Base-by-base conservation (phyloP, 2,888 invertebrate species). In the Lampropteryx suffumata region DNA sequence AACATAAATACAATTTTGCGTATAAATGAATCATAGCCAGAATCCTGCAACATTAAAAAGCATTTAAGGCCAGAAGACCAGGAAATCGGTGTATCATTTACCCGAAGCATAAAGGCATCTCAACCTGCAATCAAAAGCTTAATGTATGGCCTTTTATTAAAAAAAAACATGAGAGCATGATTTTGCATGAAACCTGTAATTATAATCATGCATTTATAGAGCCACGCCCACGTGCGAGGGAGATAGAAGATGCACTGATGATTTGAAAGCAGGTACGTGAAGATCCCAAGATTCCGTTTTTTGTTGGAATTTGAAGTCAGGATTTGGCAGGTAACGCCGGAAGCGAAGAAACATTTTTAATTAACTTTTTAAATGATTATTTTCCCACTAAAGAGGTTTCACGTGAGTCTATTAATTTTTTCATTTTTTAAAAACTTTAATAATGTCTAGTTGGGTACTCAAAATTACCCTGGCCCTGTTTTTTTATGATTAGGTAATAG, bases 201-300 rank as follows among this genome's bases (percentile, higher is more conserved):
- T 55, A 58, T 53, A 52, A 57, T 52, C 54, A 56, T 57, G 51
- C 51, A 37, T 53, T 33, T 33, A 37, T 47, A 30, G 14, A 35
- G 59, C 59, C 61, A 57, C 65, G 65, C 65, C 65, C 44, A 36
- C 39, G 61, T 34, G 55, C 5, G 57, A 65, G 32, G 21, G 58
- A 52, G 65, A 63, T 9, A 29, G 42, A 40, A 35, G 40, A 45
- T 30, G 0, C 8, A 17, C 17, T 44, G 37, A 30, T 29, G 36
- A 46, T 39, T 44, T 28, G 28, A 10, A 28, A 11, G 26, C 49
- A 50, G 49, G 49, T 50, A 50, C n/a, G n/a, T n/a, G n/a, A n/a
- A 17, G 13, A 14, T 30, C n/a, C 47, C 28, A 11, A 26, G 30
- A 21, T 10, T 27, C 3, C 21, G n/a, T 36, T 49, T 35, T 24